Evolutionary conservation across 1,140 invertebrate genomes (phyloP).

Genomic region (Nebria ingens): DNA sequence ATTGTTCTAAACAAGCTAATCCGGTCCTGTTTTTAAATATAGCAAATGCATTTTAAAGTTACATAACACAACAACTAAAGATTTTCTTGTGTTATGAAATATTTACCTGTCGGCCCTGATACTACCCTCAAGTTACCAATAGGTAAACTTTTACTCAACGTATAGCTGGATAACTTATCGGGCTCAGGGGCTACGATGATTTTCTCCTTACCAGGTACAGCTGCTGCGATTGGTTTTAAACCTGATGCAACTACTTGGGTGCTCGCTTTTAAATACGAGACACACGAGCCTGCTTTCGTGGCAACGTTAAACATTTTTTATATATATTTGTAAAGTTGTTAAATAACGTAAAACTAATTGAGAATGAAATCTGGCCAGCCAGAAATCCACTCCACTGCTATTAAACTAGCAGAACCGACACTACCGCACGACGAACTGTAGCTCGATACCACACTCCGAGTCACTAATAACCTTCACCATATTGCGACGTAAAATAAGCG

Average conservation of each 20-base stretch:
- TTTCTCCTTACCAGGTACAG: slow-evolving; percentile 33
- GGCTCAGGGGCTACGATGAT: slow-evolving; percentile 22
- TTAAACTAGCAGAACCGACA: not conserved
- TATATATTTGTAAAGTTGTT: not conserved
- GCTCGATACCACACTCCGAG: no score
- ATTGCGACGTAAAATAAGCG: no score
- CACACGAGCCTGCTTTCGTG: slow-evolving; percentile 46
- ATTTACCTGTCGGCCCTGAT: slow-evolving; percentile 44
- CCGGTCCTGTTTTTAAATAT: no score
- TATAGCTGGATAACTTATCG: slow-evolving; percentile 17
- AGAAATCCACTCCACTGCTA: not conserved
- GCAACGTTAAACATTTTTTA: slow-evolving; percentile 52
- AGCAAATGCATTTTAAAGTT: no score
- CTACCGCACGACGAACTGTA: no score
- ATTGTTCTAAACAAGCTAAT: no score
- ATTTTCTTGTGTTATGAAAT: not conserved
- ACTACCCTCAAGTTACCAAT: slow-evolving; percentile 41
- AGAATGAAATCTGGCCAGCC: not conserved
- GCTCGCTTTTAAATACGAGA: slow-evolving; percentile 47
- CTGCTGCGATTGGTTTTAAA: slow-evolving; percentile 37
- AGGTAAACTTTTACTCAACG: slow-evolving; percentile 29
- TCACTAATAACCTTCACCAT: no score
- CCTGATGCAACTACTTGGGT: slow-evolving; percentile 46
- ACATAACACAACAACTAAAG: no score
- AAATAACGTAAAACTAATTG: no score